These are phyloP conservation scores for Phoenicopterus ruber DNA, from an alignment of 2,113 vertebrate species.

Conservation along the genomic window DNA sequence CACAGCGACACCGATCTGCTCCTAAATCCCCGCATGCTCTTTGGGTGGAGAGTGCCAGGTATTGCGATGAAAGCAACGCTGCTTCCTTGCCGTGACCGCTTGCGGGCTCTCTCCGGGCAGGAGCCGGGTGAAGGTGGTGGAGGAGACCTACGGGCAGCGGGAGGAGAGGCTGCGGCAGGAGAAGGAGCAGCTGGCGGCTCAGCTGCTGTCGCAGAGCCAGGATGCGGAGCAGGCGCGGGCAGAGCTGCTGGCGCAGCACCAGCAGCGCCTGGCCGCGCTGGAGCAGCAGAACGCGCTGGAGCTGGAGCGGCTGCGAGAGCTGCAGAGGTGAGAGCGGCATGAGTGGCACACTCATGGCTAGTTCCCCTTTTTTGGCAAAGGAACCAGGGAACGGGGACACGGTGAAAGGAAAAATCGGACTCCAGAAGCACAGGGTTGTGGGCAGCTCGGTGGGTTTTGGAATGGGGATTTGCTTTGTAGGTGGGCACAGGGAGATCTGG, in stretches of 20 bases:
- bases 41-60: not conserved
- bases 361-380: not conserved
- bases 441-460: not conserved
- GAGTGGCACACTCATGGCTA: accelerated
- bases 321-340: conserved; percentile 78
- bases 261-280: conserved; percentile 73
- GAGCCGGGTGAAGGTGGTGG: conserved; percentile 77
- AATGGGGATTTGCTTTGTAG: not conserved
- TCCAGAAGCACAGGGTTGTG: not conserved
- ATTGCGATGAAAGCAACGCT: not conserved
- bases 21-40: accelerated
- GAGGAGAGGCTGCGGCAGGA: conserved; percentile 74
- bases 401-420: not conserved
- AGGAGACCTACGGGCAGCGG: conserved; percentile 74
- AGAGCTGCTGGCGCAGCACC: conserved; percentile 80
- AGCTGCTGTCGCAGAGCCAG: conserved; percentile 57
- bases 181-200: conserved; percentile 75
- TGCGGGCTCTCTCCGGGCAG: conserved; percentile 40
- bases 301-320: conserved; percentile 80
- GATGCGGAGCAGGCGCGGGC: conserved; percentile 68
- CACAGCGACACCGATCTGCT: not conserved
- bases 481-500: not conserved
- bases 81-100: not conserved
- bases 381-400: not conserved
- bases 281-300: conserved; percentile 80